Base-by-base conservation (phyloP, 2,888 invertebrate species). In the Fissipunctia ypsillon region DNA sequence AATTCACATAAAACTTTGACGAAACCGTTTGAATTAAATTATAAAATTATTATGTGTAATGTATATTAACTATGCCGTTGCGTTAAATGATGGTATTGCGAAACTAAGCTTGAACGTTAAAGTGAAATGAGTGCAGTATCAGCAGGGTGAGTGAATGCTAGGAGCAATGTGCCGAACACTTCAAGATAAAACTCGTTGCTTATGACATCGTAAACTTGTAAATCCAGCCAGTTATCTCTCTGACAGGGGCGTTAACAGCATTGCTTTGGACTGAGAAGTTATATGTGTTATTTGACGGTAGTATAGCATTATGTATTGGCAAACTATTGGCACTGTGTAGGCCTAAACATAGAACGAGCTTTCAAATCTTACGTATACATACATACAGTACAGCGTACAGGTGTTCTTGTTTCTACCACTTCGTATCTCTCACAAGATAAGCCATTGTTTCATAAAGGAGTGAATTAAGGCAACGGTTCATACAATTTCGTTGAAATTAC, bases 181-280 rank as follows among this genome's bases (percentile, higher is more conserved):
- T 43, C 43, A 61, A 50, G 66, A 76, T 81, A 70, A 77, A 79
- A 86, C 86, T 75, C 10, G 87, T 85, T 78, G 72, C 85, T 90
- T 90, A 88, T 89, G 87, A 89, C 88, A 89, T 84, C 73, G 81
- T 80, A 81, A 83, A 85, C 84, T 74, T 80, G 84, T 82, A 80
- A 80, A 87, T 87, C 89, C 85, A 84, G 87, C 80, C 85, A 83
- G 85, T 86, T 90, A 89, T 89, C 87, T 89, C 87, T 89, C 82
- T 83, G 87, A 87, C 88, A 88, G 88, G 91, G 91, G 84, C 89
- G 91, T 89, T 77, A 80, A 86, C 80, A 86, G 71, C 68, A 73
- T 75, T 67, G 76, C 73, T 66, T 28, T 56, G 50, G 59, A 66
- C 57, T 56, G 45, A 63, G 71, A 79, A 82, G 82, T 84, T 84